Evolutionary conservation across 2,797 vertebrate species (phyloP).

Genomic region (Myoxocephalus aenaeus): DNA sequence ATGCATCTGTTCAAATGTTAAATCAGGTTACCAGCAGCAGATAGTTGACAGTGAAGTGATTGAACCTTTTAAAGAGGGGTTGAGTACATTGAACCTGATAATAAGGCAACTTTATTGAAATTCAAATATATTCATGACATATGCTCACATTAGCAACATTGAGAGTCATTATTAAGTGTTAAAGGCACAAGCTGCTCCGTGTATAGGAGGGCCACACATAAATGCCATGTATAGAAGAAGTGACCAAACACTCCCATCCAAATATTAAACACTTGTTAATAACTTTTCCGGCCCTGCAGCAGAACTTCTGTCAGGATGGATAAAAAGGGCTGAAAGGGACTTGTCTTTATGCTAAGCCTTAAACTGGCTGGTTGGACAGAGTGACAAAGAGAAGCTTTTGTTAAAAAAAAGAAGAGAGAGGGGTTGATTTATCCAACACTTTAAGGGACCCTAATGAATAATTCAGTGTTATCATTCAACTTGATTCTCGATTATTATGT

Average conservation of each 20-base stretch:
- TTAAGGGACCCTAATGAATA: slow-evolving; percentile 92
- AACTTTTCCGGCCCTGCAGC: slow-evolving; percentile 81
- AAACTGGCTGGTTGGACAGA: slow-evolving; percentile 80
- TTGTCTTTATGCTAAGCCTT: slow-evolving; percentile 81
- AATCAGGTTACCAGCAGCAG: background rate
- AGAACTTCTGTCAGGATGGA: slow-evolving; percentile 79
- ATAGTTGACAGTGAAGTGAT: slow-evolving; percentile 9
- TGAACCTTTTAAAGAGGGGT: slow-evolving; percentile 25
- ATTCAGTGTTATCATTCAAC: slow-evolving; percentile 95
- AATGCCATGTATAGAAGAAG: slow-evolving; percentile 56
- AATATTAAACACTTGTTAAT: slow-evolving; percentile 92
- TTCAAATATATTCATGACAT: slow-evolving; percentile 67
- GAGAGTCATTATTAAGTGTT: slow-evolving; percentile 64
- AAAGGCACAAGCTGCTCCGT: slow-evolving; percentile 29
- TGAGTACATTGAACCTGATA: slow-evolving; percentile 33
- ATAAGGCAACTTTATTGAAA: slow-evolving; percentile 51
- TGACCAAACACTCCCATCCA: slow-evolving; percentile 84
- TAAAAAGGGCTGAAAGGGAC: slow-evolving; percentile 82
- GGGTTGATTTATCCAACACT: slow-evolving; percentile 88
- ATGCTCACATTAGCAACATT: slow-evolving; percentile 63
- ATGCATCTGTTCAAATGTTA: slow-evolving; percentile 4
- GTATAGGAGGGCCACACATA: slow-evolving; percentile 54
- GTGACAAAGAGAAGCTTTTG: slow-evolving; percentile 86
- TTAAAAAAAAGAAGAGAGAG: slow-evolving; percentile 62
- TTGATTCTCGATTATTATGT: slow-evolving; percentile 87